Base-by-base conservation (phyloP, 2,888 invertebrate genomes). In the Halictus quadricinctus region DNA sequence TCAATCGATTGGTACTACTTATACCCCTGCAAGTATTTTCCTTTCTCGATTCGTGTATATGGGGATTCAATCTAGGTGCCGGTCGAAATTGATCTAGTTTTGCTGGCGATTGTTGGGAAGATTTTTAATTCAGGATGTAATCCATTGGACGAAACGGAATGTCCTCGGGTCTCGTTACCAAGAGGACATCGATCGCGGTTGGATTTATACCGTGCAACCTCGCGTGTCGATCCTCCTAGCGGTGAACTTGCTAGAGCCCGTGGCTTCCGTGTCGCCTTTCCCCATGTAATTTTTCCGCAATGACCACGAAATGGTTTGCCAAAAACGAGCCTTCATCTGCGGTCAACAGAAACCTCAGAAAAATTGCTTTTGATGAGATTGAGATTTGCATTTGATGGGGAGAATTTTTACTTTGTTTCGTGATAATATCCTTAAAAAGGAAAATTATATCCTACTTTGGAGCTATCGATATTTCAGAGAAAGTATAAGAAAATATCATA, bases 161-260 rank as follows among this genome's bases (percentile, higher is more conserved):
- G 81, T 83, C 77, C 80, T 82, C 79, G 84, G 80, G n/a, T 84
- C 77, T 87, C 81, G 87, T 89, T 84, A 86, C 85, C 76, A 84
- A 74, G 86, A 85, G 86, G 79, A 85, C 86, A 90, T 90, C 89
- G 89, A 90, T 90, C 90, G 89, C 60, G 77, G 54, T 80, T 85
- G 70, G 86, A 88, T 90, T 88, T 87, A 88, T 84, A 88, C 77
- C 81, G 74, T 81, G 84, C 81, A 90, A 85, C 88, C 84, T 90
- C 84, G 90, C 89, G 81, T 88, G 88, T 79, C 85, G 58, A 64
- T 64, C 36, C 76, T 81, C 76, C 74, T 79, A 66, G 75, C 76
- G 75, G 48, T 87, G 79, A 80, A 74, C 76, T 83, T 81, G 80
- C 58, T 77, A 46, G 69, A 46, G 48, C 74, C 72, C 8, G 73